Percentiles rank a stretch among this genome's conserved stretches.
Evolutionary conservation across 2,888 invertebrate species (phyloP).

Genomic region (Phyto melanocephala): DNA sequence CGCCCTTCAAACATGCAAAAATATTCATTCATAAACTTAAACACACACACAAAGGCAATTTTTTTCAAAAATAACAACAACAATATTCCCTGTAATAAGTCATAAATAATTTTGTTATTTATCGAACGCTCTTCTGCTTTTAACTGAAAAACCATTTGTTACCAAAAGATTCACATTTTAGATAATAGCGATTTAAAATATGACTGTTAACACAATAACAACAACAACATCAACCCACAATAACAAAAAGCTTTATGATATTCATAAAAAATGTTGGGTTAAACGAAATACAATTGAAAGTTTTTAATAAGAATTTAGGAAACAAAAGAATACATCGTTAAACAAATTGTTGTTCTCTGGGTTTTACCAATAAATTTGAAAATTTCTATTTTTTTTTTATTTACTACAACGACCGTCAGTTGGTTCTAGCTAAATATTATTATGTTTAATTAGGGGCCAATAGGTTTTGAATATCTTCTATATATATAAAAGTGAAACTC

Average conservation of each 20-base stretch:
- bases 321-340: constrained; percentile 31
- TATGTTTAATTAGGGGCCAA: constrained; percentile 46
- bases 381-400: no score
- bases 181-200: constrained; percentile 22
- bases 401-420: no score
- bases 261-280: constrained; percentile 35
- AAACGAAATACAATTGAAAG: constrained; percentile 41
- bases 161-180: constrained; percentile 9
- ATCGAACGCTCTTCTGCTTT: background rate
- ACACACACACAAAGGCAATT: no score
- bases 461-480: constrained; percentile 31
- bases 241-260: no score
- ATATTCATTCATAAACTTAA: background rate
- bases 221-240: background rate
- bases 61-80: no score
- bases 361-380: no score
- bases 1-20: background rate
- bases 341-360: constrained; percentile 30
- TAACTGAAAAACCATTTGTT: constrained; percentile 8
- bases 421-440: background rate
- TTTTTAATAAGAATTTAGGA: constrained; percentile 52
- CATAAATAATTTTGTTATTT: constrained; percentile 22
- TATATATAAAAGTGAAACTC: no score
- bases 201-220: background rate
- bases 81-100: constrained; percentile 35